A percentile compares a stretch with the other conserved stretches of the same genome.
These are phyloP conservation scores for Jordanella pulchra DNA, from an alignment of 2,797 vertebrate genomes.

Conservation along the genomic window DNA sequence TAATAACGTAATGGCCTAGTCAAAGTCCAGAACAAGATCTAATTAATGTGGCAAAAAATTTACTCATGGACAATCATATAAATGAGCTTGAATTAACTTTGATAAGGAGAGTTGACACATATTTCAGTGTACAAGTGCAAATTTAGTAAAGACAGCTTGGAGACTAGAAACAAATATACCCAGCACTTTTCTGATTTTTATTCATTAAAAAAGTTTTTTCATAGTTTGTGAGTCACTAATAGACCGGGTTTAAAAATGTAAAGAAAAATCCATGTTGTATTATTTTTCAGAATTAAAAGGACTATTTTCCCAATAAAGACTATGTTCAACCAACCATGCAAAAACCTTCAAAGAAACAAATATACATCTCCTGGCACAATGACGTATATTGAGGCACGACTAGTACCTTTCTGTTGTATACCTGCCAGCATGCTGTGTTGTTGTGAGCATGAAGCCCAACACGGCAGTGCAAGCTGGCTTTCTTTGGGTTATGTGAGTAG, in stretches of 20 bases:
- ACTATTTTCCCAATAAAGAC: conserved; percentile 19
- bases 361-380: conserved; percentile 53
- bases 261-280: conserved; percentile 2
- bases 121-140: not conserved
- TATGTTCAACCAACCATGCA: conserved; percentile 13
- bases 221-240: conserved; percentile 1
- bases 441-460: conserved; percentile 58
- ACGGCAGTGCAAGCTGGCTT: conserved; percentile 55
- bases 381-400: conserved; percentile 36
- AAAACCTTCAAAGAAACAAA: conserved; percentile 33
- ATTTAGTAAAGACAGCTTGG: too few species aligned
- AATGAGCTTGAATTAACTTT: not conserved
- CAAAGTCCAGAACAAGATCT: too few species aligned
- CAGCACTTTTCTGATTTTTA: too few species aligned
- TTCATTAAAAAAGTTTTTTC: not conserved
- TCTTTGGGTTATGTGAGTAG: conserved; percentile 64
- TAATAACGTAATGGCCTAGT: too few species aligned
- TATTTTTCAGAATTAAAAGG: not conserved
- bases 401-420: conserved; percentile 54
- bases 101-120: not conserved
- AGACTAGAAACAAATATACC: too few species aligned
- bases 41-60: too few species aligned
- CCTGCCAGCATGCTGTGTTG: conserved; percentile 64
- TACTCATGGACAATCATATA: too few species aligned
- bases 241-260: not conserved